phyloP scores from a whole-genome alignment of 2,113 vertebrate species.

The Tringa solitaria region DNA sequence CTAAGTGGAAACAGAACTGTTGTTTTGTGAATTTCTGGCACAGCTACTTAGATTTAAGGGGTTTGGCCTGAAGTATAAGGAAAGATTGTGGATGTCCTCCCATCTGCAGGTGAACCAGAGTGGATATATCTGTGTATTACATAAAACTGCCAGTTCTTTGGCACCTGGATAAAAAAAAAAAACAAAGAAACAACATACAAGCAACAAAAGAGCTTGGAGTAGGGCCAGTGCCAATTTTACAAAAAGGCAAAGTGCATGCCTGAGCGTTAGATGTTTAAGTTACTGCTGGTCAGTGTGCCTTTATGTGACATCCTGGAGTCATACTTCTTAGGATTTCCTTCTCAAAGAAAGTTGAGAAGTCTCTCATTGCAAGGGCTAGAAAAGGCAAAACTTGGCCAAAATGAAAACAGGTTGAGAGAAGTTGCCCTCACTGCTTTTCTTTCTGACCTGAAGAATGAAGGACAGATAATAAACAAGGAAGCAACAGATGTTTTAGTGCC shows the following conservation, averaged over 20 bases:
- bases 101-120: neutral
- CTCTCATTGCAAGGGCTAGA: neutral
- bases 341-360: neutral
- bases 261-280: neutral
- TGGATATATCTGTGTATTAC: neutral
- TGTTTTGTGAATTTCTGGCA: neutral
- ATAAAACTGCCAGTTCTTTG: neutral
- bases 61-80: neutral
- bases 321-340: neutral
- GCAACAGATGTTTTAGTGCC: neutral
- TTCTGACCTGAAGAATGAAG: neutral
- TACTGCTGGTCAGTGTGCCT: neutral
- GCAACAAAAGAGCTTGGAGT: neutral
- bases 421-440: neutral
- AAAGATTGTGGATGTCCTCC: neutral
- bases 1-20: neutral
- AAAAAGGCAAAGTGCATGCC: neutral
- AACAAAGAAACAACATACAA: no score
- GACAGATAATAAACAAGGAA: neutral
- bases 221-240: neutral
- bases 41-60: neutral
- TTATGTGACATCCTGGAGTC: neutral
- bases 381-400: neutral
- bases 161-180: neutral
- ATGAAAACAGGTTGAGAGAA: neutral